Evolutionary conservation across 2,888 invertebrate species (phyloP), one percentile per base, ranked within the genome.

Genomic region (Cosmopolites sordidus): DNA sequence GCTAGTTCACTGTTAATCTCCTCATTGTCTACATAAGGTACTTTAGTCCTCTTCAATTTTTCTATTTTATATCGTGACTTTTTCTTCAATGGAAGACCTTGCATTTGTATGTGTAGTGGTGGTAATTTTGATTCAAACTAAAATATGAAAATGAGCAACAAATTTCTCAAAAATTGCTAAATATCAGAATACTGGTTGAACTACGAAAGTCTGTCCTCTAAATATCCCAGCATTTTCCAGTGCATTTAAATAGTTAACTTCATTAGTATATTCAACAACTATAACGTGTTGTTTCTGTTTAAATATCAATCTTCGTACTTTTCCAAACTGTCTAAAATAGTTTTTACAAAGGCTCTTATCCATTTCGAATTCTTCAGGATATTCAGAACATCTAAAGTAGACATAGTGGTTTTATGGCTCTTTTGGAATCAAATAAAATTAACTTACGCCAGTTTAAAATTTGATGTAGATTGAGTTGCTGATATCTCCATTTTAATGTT

Each of bases 301-400:
- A 46, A 87, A 73, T 30, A 80, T 78, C 44, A 90, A 81, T 58
- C 81, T 80, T 11, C 78, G 78, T 1, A 89, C 80, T 37, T 76
- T 78, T 0, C 92, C 92, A 75, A 83, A 92, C 65, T 83, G 81
- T 15, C 80, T 76, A 56, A 88, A 88, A 68, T 87, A 83, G 51
- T 79, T 76, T 61, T 82, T 83, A 0, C 85, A 83, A 1, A 79
- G 68, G 44, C 76, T 69, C 66, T 78, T 80, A 59, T 84, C 82
- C 47, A 84, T 76, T 47, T 87, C 75, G 48, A 87, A 76, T 6
- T 77, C 71, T 22, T 82, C 81, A 0, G 87, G 87, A 41, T 87
- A 83, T 66, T 81, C 78, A 27, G 77, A 74, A 65, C 87, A 87
- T 30, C 83, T 83, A 54, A 33, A 64, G 62, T 3, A 17, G 9